Evolutionary conservation across 2,888 invertebrate genomes (phyloP).

Genomic region (Rhagonycha lutea): DNA sequence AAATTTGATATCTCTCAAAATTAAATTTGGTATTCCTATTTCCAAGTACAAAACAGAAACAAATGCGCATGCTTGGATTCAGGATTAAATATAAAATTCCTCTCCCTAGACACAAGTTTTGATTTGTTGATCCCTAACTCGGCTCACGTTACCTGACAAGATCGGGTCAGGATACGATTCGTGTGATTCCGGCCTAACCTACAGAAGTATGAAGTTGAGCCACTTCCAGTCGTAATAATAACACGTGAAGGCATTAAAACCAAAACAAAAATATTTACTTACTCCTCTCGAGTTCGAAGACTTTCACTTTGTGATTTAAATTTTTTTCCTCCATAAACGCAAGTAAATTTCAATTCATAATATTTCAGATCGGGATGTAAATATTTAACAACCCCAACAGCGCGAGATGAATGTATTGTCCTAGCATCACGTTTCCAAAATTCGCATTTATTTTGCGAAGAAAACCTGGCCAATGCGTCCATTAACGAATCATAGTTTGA

Average conservation of each 20-base stretch:
- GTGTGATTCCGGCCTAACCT: background rate
- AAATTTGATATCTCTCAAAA: no score
- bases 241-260: background rate
- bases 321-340: constrained; percentile 31
- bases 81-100: no score
- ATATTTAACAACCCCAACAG: constrained; percentile 10
- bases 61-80: no score
- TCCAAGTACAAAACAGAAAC: no score
- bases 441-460: constrained; percentile 30
- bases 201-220: background rate
- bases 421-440: constrained; percentile 36
- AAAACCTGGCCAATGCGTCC: constrained; percentile 31
- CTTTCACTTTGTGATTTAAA: constrained; percentile 29
- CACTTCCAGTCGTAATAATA: background rate
- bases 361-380: constrained; percentile 31
- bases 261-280: constrained; percentile 7
- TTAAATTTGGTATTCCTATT: no score
- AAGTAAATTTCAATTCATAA: constrained; percentile 35
- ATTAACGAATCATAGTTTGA: constrained; percentile 33
- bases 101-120: no score
- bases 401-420: constrained; percentile 30
- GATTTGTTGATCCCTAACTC: no score
- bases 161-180: no score
- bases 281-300: constrained; percentile 15
- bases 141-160: no score